Percentiles rank a stretch among this genome's conserved stretches.
These are phyloP conservation scores for Oscheius myriophilus DNA, from an alignment of 2,888 invertebrate species.

Conservation along the genomic window DNA sequence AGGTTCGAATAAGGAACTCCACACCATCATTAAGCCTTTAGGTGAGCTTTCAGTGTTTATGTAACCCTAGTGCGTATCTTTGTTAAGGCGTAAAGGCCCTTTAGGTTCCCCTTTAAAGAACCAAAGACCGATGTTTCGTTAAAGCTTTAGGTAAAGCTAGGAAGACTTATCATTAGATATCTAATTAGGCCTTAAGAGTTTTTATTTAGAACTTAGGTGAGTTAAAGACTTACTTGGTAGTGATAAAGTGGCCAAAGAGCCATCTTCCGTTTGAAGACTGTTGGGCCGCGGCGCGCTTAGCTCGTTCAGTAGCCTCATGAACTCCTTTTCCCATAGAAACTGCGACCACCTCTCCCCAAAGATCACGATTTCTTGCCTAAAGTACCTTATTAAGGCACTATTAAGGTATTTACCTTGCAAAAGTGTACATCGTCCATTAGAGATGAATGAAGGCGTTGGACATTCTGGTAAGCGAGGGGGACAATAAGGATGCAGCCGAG, in stretches of 20 bases:
- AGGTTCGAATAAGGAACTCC: too few relatives aligned
- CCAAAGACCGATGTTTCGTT: too few relatives aligned
- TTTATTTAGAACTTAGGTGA: too few relatives aligned
- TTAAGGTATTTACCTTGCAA: slow-evolving; percentile 54
- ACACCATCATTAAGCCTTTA: too few relatives aligned
- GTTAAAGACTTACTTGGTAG: slow-evolving; percentile 23
- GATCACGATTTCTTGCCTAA: slow-evolving; percentile 65
- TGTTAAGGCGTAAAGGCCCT: too few relatives aligned
- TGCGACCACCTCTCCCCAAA: slow-evolving; percentile 66
- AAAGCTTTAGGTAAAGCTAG: too few relatives aligned
- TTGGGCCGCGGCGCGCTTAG: slow-evolving; percentile 33
- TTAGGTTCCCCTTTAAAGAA: too few relatives aligned
- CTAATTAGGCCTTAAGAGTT: too few relatives aligned
- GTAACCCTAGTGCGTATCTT: too few relatives aligned
- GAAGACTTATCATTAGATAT: too few relatives aligned
- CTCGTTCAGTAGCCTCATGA: slow-evolving; percentile 34
- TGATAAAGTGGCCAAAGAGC: slow-evolving; percentile 64
- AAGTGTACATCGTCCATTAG: slow-evolving; percentile 64
- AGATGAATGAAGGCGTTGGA: slow-evolving; percentile 65
- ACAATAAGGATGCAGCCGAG: slow-evolving; percentile 65
- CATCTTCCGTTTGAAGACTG: slow-evolving; percentile 43
- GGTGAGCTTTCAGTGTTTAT: too few relatives aligned
- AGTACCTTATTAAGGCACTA: slow-evolving; percentile 25
- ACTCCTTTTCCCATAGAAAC: slow-evolving; percentile 61
- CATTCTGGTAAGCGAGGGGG: slow-evolving; percentile 68